Evolutionary conservation across 2,797 vertebrate species (phyloP), one percentile per base, ranked within the genome.

Genomic region (Anabas testudineus): DNA sequence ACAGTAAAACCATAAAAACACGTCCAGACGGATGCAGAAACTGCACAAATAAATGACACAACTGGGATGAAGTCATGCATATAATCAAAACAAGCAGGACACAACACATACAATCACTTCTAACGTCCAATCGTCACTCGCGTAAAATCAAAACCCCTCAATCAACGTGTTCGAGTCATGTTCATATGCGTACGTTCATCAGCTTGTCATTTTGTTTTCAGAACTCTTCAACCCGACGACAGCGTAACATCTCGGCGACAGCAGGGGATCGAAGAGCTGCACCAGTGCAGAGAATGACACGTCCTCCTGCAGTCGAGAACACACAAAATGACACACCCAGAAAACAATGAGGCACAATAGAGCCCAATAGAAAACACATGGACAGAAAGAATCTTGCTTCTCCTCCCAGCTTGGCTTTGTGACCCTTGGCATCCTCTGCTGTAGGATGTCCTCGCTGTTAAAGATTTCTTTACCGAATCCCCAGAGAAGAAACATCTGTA

Each of bases 221-320:
- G 0, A 18, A 12, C 42, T 72, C 76, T 94, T 95, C 59, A 94
- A 69, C 64, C 91, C 93, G 0, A 95, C 67, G 3, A 94, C 67
- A 3, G 92, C 94, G 10, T 92, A 95, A 54, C 94, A 95, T 86
- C 94, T 91, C 1, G 94, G 94, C 0, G 94, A 95, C 88, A 93
- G 91, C 78, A 95, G 75, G 0, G 94, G 93, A 76, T 95, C 89
- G 49, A 95, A 95, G 64, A 95, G 94, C 34, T 94, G 94, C 74
- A 95, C 94, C 86, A 95, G 82, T 0, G 90, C 90, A 3, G 91
- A 87, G 74, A 91, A 90, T 0, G 76, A 80, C 9, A 90, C 75
- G 24, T 87, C 81, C 49, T 91, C 82, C 94, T 94, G 76, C 24
- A 22, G 30, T 28, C 26, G 28, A 5, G 32, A 32, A 48, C 2